Conservation (phyloP, 2,888 invertebrate species). For the Diarsia rubi region DNA sequence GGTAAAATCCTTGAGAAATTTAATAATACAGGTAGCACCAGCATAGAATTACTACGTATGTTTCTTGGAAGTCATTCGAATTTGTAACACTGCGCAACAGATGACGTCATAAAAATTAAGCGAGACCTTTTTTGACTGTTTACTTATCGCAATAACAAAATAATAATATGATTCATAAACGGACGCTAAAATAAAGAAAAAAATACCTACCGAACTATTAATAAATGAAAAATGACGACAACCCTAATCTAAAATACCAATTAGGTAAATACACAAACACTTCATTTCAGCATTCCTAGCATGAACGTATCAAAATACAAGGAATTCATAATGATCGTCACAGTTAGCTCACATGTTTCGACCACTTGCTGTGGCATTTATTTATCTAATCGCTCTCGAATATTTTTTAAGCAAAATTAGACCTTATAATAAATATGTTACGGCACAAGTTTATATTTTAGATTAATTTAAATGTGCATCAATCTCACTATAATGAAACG, state of each 20-base stretch:
- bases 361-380: constrained; percentile 74
- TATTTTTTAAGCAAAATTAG: constrained; percentile 23
- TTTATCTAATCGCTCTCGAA: constrained; percentile 63
- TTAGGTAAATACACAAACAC: constrained; percentile 41
- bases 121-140: constrained; percentile 1
- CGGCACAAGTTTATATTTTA: constrained; percentile 27
- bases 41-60: constrained; percentile 57
- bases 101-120: constrained; percentile 40
- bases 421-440: fast-evolving
- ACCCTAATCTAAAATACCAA: constrained; percentile 33
- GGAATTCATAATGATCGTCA: constrained; percentile 68
- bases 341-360: constrained; percentile 70
- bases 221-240: constrained; percentile 24
- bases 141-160: constrained; percentile 11
- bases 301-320: constrained; percentile 67
- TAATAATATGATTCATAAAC: constrained; percentile 11
- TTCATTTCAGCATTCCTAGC: constrained; percentile 50
- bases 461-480: constrained; percentile 33
- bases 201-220: background rate
- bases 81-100: constrained; percentile 38
- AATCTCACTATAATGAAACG: constrained; percentile 41
- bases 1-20: constrained; percentile 55
- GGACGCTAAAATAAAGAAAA: background rate
- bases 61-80: constrained; percentile 64
- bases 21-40: constrained; percentile 41